A percentile compares a stretch with the other conserved stretches of the same genome.
Conservation (phyloP, 2,113 vertebrate species). For the Oreotrochilus melanogaster region DNA sequence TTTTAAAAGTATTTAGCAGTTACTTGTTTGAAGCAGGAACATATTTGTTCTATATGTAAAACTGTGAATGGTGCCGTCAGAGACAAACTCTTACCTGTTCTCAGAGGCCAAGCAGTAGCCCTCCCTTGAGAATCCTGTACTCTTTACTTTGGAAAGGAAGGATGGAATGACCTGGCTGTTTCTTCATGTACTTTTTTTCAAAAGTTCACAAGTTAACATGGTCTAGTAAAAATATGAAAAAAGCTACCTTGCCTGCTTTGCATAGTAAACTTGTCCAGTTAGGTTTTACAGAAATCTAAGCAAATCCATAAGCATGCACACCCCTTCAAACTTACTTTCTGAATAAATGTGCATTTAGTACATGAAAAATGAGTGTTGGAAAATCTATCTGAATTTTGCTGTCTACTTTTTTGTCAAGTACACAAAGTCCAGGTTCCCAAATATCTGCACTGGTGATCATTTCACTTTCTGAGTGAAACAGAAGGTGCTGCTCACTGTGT, state of each 20-base stretch:
- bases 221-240: conserved; percentile 30
- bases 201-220: conserved; percentile 72
- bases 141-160: conserved; percentile 73
- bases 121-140: conserved; percentile 61
- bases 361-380: conserved; percentile 63
- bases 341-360: conserved; percentile 3
- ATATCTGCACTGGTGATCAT: neutral
- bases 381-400: neutral
- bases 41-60: neutral
- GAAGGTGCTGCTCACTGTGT: neutral
- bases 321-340: neutral
- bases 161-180: conserved; percentile 63
- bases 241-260: neutral
- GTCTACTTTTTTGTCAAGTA: neutral
- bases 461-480: neutral
- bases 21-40: neutral
- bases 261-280: neutral
- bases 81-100: conserved; percentile 61
- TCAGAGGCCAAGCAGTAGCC: conserved; percentile 75
- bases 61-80: neutral
- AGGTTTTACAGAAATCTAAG: neutral
- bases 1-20: neutral
- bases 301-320: neutral
- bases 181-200: conserved; percentile 74
- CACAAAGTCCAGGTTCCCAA: neutral